Percentiles rank a stretch among this genome's conserved stretches.
phyloP scores from a whole-genome alignment of 2,113 vertebrate species.

The Crotalus horridus region DNA sequence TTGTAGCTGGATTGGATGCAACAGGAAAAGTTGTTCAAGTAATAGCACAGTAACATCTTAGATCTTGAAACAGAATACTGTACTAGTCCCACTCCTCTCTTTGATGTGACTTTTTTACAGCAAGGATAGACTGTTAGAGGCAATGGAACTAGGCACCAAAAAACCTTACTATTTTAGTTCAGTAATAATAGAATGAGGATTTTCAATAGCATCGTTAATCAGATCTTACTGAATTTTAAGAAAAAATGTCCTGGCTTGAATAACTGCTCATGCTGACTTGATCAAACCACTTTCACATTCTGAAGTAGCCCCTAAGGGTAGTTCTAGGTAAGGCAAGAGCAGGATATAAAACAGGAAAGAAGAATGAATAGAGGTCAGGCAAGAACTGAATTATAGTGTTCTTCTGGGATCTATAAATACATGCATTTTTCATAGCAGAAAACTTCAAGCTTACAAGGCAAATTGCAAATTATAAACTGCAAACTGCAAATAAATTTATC shows the following conservation, averaged over 20 bases:
- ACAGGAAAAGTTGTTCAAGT: background rate
- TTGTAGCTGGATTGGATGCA: background rate
- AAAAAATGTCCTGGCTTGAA: background rate
- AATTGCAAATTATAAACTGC: background rate
- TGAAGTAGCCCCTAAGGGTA: background rate
- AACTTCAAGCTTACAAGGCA: background rate
- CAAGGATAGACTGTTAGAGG: background rate
- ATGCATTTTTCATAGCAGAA: background rate
- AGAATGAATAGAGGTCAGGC: background rate
- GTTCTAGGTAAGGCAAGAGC: background rate
- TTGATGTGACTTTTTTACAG: background rate
- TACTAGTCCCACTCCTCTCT: background rate
- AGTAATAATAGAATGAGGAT: background rate
- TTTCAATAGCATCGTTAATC: background rate
- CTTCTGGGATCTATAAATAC: background rate
- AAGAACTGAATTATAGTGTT: background rate
- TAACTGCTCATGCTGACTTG: background rate
- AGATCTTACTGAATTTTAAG: background rate
- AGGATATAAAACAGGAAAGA: background rate
- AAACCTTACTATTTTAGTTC: background rate
- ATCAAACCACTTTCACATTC: background rate
- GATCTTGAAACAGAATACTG: background rate
- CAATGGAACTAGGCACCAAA: background rate
- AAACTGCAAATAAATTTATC: background rate
- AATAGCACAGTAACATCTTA: background rate